Evolutionary conservation across 2,113 vertebrate species (phyloP), one percentile per base, ranked within the genome.

Genomic region (Arvicanthis niloticus): DNA sequence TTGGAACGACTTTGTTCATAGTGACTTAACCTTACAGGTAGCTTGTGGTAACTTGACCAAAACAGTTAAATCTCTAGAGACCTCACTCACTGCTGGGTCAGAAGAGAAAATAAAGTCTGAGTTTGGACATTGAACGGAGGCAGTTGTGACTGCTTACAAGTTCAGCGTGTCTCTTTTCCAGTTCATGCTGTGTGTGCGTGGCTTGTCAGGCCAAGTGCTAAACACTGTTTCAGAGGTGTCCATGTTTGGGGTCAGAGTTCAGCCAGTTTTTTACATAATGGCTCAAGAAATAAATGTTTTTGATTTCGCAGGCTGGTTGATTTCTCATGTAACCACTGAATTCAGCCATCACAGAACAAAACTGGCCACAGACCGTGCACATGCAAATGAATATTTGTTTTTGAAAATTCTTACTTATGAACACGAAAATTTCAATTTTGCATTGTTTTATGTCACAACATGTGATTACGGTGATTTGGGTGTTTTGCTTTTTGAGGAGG

Each of bases 401-500:
- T 90, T 22, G 0, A 95, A 80, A 96, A 21, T 29, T 13, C 51
- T 68, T 53, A 92, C 24, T 94, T 89, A 62, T 65, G 17, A 51
- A 90, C 45, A n/a, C 56, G 94, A 42, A 91, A 48, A 89, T 95
- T 93, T 95, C 80, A 85, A 95, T 72, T 88, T 86, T 93, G 16
- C 65, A 21, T 87, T 60, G 84, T 60, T 45, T 96, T 10, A 8
- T 37, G 13, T 45, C n/a, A 76, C 0, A 85, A 87, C 81, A 70
- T 88, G 80, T 37, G 62, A 17, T 21, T 88, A 62, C 5, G 45
- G 31, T 34, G 75, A 53, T 42, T 86, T 60, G 89, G 4, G 1
- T 4, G 8, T 86, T 48, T 60, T 85, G 13, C 8, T 85, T 31
- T 78, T 15, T 78, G 76, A 48, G 42, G 9, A 4, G 11, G 56